phyloP scores from a whole-genome alignment of 2,888 invertebrate species.

The Limenitis camilla region DNA sequence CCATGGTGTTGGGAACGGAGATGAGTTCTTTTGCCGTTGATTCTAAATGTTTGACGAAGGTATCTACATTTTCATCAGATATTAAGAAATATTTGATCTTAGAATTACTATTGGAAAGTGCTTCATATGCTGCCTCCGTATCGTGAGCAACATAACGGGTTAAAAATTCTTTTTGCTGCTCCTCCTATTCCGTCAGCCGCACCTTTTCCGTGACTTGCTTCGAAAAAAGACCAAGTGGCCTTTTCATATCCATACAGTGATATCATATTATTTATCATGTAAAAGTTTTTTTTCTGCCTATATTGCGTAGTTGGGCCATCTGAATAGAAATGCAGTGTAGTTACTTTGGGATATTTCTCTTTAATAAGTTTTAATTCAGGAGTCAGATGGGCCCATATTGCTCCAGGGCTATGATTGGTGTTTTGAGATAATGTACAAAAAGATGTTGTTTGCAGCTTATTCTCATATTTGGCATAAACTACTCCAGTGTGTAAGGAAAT shows the following conservation, averaged over 20 bases:
- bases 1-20: background rate
- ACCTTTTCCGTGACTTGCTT: background rate
- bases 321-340: conserved; percentile 11
- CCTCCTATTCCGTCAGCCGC: conserved; percentile 1
- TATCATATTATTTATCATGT: conserved; percentile 3
- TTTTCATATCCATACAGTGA: background rate
- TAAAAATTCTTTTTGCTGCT: background rate
- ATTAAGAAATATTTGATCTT: background rate
- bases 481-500: conserved; percentile 20
- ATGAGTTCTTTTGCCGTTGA: background rate
- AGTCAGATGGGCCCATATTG: conserved; percentile 12
- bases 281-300: conserved; percentile 13
- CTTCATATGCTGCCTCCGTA: background rate
- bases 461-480: conserved; percentile 4
- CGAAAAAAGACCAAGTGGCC: background rate
- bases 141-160: background rate
- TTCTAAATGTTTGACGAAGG: background rate
- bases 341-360: background rate
- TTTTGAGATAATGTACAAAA: conserved; percentile 5
- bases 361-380: conserved; percentile 3
- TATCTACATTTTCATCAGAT: background rate
- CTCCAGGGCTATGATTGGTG: conserved; percentile 5
- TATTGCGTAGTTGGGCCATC: conserved; percentile 13
- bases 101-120: background rate
- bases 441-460: background rate